These are phyloP conservation scores for Steinernema khuongi DNA, from an alignment of 1,140 invertebrate genomes.

Conservation along the genomic window DNA sequence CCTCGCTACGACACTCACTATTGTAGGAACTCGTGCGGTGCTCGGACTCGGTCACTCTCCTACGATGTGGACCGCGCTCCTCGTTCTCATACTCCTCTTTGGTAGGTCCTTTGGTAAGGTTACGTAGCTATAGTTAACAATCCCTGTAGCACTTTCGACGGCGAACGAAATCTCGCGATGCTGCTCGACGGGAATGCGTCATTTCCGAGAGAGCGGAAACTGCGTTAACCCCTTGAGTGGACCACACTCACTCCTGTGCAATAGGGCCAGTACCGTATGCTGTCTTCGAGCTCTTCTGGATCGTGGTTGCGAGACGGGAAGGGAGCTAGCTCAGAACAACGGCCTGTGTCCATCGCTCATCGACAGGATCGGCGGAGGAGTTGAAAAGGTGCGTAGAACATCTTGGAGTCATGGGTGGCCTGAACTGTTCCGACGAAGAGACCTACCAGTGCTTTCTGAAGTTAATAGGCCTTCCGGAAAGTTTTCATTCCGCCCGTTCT, in stretches of 20 bases:
- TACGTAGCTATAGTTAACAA: background rate
- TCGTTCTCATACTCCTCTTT: background rate
- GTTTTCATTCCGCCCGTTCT: too few species aligned
- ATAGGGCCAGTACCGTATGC: slow-evolving; percentile 52
- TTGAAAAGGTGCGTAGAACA: slow-evolving; percentile 35
- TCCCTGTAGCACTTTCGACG: background rate
- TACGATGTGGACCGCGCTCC: background rate
- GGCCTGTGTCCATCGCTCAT: slow-evolving; percentile 43
- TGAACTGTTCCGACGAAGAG: too few species aligned
- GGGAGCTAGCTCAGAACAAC: slow-evolving; percentile 32
- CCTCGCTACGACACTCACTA: background rate
- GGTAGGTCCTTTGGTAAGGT: background rate
- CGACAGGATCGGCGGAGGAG: slow-evolving; percentile 43
- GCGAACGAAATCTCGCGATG: slow-evolving; percentile 45
- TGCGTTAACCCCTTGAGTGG: background rate
- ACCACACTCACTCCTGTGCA: background rate
- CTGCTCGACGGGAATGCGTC: slow-evolving; percentile 49
- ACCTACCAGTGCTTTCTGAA: too few species aligned
- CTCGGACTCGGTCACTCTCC: background rate
- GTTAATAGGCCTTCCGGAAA: too few species aligned
- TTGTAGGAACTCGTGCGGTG: background rate
- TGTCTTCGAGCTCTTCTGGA: slow-evolving; percentile 54
- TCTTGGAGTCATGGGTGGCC: too few species aligned
- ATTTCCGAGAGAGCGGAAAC: slow-evolving; percentile 34
- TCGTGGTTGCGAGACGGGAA: slow-evolving; percentile 42